Conservation (phyloP, 1,140 invertebrate species). For the Chrysoperla carnea region DNA sequence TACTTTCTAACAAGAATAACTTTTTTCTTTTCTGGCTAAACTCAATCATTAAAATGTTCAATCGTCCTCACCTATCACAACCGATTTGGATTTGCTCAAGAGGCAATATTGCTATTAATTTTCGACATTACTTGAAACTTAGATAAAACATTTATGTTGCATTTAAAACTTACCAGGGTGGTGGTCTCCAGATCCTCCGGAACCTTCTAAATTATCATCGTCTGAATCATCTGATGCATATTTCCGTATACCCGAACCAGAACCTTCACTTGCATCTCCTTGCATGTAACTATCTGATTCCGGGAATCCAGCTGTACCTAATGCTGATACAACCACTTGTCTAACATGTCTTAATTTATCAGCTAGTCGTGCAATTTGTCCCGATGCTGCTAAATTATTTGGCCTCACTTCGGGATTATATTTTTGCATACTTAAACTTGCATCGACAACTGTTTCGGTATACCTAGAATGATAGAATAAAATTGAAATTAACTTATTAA, state of each 20-base stretch:
- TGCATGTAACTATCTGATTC: constrained; percentile 16
- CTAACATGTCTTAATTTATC: constrained; percentile 45
- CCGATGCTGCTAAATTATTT: constrained; percentile 25
- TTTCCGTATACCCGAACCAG: constrained; percentile 17
- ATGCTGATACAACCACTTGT: constrained; percentile 17
- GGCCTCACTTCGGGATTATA: constrained; percentile 47
- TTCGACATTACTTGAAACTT: too few relatives aligned
- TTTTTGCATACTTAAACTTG: constrained; percentile 36
- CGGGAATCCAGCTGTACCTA: constrained; percentile 13
- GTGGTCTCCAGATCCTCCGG: constrained; percentile 16
- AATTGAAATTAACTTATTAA: too few relatives aligned
- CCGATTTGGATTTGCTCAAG: too few relatives aligned
- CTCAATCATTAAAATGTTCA: too few relatives aligned
- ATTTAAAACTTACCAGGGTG: too few relatives aligned
- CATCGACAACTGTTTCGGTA: constrained; percentile 39
- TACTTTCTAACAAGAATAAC: too few relatives aligned
- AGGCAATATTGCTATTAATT: too few relatives aligned
- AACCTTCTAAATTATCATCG: constrained; percentile 11
- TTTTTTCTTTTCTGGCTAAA: too few relatives aligned
- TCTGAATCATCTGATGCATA: constrained; percentile 14
- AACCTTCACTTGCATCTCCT: constrained; percentile 17
- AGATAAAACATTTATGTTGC: too few relatives aligned
- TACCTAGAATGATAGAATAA: constrained; percentile 28
- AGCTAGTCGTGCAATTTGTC: constrained; percentile 34
- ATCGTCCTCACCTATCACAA: too few relatives aligned